phyloP scores from a whole-genome alignment of 1,140 invertebrate genomes.

The Nephotettix cincticeps region DNA sequence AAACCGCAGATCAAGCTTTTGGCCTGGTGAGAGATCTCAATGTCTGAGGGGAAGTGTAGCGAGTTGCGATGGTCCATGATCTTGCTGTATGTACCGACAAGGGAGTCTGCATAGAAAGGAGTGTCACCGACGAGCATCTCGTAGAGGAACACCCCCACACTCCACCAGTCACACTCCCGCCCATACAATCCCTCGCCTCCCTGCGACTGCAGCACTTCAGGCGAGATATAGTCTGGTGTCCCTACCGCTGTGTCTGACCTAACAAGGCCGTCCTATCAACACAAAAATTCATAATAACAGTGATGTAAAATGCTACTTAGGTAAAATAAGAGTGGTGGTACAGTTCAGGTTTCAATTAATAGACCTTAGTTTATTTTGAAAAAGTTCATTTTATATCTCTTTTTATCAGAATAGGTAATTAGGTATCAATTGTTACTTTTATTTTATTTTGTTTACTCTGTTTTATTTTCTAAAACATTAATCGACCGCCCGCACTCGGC shows the following conservation, averaged over 20 bases:
- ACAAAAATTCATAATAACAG: slow-evolving; percentile 26
- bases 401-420: no score
- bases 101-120: slow-evolving; percentile 97
- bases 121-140: slow-evolving; percentile 99
- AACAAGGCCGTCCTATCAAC: slow-evolving; percentile 81
- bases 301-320: no score
- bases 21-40: slow-evolving; percentile 88
- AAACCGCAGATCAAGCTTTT: slow-evolving; percentile 93
- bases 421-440: no score
- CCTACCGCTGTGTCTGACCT: slow-evolving; percentile 97
- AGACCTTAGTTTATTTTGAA: no score
- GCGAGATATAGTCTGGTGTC: slow-evolving; percentile 99
- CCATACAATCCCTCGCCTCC: slow-evolving; percentile 95
- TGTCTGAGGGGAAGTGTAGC: slow-evolving; percentile 90
- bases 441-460: no score
- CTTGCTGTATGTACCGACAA: slow-evolving; percentile 97
- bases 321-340: no score
- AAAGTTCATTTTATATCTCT: no score
- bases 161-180: slow-evolving; percentile 99
- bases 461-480: no score
- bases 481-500: no score
- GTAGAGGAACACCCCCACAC: slow-evolving; percentile 97
- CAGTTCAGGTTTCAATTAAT: no score
- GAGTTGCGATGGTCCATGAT: slow-evolving; percentile 99
- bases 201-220: slow-evolving; percentile 96